These are phyloP conservation scores for Drepana arcuata DNA, from an alignment of 1,140 invertebrate species.

Conservation along the genomic window DNA sequence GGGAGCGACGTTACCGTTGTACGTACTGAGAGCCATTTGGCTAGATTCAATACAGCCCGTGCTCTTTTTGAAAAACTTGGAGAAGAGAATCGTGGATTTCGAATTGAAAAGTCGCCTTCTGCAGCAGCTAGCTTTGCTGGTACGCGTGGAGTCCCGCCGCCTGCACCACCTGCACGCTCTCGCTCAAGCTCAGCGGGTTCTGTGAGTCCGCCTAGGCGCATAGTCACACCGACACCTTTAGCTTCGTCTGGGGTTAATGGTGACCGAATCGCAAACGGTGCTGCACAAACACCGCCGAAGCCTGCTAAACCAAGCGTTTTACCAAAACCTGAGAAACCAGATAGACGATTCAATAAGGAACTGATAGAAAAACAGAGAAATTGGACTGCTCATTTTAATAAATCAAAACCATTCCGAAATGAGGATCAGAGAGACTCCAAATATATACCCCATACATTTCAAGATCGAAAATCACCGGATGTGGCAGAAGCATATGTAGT, in stretches of 20 bases:
- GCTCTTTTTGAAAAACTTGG: conserved; percentile 95
- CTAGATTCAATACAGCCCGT: conserved; percentile 92
- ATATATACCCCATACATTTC: conserved; percentile 29
- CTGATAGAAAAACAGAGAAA: conserved; percentile 92
- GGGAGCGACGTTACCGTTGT: conserved; percentile 81
- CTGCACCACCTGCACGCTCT: conserved; percentile 56
- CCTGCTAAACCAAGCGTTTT: conserved; percentile 70
- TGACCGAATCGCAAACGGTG: conserved; percentile 63
- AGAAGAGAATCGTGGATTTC: conserved; percentile 77
- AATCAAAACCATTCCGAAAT: conserved; percentile 77
- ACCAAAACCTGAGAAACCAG: conserved; percentile 83
- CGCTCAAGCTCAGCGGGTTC: conserved; percentile 76
- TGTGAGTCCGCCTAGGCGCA: conserved; percentile 71
- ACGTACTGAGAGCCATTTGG: conserved; percentile 89
- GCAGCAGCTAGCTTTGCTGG: conserved; percentile 63
- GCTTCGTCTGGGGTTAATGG: conserved; percentile 58
- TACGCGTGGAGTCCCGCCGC: conserved; percentile 42
- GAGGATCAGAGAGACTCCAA: conserved; percentile 39
- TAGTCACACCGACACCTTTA: conserved; percentile 55
- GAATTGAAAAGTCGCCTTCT: conserved; percentile 67
- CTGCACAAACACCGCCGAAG: conserved; percentile 51
- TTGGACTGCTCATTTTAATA: conserved; percentile 92
- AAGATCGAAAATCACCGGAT: conserved; percentile 53
- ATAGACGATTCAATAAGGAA: conserved; percentile 87
- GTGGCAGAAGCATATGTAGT: conserved; percentile 44